Percentiles rank a stretch among this genome's conserved stretches.
Conservation (phyloP, 1,140 invertebrate species). For the Sitobion miscanthi region DNA sequence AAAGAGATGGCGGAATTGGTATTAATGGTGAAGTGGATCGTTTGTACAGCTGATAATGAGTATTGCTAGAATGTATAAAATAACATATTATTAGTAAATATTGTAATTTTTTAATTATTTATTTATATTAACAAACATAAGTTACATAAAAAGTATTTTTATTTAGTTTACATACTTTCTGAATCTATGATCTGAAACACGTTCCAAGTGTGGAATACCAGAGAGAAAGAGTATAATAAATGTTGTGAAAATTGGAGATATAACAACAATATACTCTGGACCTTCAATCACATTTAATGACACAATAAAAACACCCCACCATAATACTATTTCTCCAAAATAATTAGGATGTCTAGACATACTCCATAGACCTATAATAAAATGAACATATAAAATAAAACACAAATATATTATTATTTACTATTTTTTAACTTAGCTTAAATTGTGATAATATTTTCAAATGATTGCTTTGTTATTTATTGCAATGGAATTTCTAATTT, state of each 20-base stretch:
- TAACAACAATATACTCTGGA: conserved; percentile 80
- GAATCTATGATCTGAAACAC: conserved; percentile 85
- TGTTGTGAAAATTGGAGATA: conserved; percentile 88
- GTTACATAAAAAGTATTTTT: neutral
- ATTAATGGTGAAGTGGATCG: conserved; percentile 84
- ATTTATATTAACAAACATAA: neutral
- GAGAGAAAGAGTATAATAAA: conserved; percentile 88
- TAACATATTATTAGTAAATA: conserved; percentile 45
- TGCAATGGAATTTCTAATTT: too few relatives aligned
- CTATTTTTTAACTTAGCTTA: neutral
- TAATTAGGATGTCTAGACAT: conserved; percentile 93
- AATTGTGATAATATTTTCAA: neutral
- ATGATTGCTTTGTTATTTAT: neutral
- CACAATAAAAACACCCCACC: conserved; percentile 93
- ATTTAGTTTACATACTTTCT: conserved; percentile 72
- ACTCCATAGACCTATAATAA: conserved; percentile 79
- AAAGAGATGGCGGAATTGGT: conserved; percentile 82
- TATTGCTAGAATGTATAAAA: conserved; percentile 69
- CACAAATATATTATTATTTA: conserved; percentile 13
- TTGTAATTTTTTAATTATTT: neutral
- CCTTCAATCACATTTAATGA: conserved; percentile 84
- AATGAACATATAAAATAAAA: conserved; percentile 58
- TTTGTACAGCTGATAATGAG: conserved; percentile 86
- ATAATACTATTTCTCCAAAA: conserved; percentile 91
- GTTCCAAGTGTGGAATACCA: conserved; percentile 84